Conservation (phyloP, 2,797 vertebrate genomes). For the Catharus ustulatus region DNA sequence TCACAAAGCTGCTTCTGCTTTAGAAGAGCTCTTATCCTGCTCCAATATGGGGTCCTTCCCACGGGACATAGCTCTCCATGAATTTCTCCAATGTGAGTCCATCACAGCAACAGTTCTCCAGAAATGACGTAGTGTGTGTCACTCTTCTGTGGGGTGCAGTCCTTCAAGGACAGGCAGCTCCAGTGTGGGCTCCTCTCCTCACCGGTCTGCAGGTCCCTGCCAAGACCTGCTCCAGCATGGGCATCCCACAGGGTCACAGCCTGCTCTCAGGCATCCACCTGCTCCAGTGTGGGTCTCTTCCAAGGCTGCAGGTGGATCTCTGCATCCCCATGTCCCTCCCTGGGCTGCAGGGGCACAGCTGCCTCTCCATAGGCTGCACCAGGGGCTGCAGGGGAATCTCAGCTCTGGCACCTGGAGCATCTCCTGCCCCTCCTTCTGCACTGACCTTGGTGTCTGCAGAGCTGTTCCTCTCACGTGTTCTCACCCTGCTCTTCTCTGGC, state of each 20-base stretch:
- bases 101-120: neutral
- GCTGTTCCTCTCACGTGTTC: neutral
- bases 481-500: accelerated
- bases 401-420: accelerated
- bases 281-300: accelerated
- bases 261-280: neutral
- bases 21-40: neutral
- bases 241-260: accelerated
- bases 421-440: accelerated
- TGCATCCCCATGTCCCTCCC: accelerated
- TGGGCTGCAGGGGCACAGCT: neutral
- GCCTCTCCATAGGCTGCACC: too few relatives aligned
- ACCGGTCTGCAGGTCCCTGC: neutral
- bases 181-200: neutral
- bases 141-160: neutral
- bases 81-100: neutral
- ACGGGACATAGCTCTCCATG: neutral
- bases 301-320: neutral
- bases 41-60: neutral
- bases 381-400: neutral
- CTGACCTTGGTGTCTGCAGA: neutral
- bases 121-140: neutral
- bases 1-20: neutral
- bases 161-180: neutral
- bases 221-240: accelerated